Conservation (phyloP, 2,113 vertebrate species). For the Aphyosemion australe region DNA sequence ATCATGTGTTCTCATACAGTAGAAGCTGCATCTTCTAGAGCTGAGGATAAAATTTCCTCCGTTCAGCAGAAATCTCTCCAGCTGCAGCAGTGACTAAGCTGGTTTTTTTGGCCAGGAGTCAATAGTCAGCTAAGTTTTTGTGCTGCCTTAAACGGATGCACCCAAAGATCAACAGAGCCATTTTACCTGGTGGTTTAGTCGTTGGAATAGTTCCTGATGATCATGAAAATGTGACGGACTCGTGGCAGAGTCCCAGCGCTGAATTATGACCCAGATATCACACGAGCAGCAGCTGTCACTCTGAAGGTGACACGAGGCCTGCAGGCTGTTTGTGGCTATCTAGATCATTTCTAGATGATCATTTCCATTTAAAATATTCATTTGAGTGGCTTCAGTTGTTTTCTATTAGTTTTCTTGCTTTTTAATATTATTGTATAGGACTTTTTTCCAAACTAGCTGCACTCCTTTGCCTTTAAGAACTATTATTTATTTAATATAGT, state of each 20-base stretch:
- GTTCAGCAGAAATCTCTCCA: slow-evolving; percentile 13
- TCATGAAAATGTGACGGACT: slow-evolving; percentile 28
- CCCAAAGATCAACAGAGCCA: no score
- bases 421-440: no score
- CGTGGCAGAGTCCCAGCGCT: slow-evolving; percentile 35
- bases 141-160: background rate
- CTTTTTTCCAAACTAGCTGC: no score
- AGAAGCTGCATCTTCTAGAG: background rate
- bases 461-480: background rate
- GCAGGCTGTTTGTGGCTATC: background rate
- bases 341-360: no score
- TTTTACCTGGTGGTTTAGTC: slow-evolving; percentile 1
- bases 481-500: background rate
- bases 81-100: slow-evolving; percentile 61
- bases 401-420: no score
- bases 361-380: no score
- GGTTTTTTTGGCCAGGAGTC: slow-evolving; percentile 21
- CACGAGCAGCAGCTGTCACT: slow-evolving; percentile 67
- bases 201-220: slow-evolving; percentile 5
- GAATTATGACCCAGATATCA: slow-evolving; percentile 65
- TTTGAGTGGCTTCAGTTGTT: no score
- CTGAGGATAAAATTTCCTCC: slow-evolving; percentile 9
- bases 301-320: slow-evolving; percentile 13
- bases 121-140: background rate
- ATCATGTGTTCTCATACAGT: accelerated